phyloP scores from a whole-genome alignment of 1,140 invertebrate species.

The Gonatopus flavifemur region DNA sequence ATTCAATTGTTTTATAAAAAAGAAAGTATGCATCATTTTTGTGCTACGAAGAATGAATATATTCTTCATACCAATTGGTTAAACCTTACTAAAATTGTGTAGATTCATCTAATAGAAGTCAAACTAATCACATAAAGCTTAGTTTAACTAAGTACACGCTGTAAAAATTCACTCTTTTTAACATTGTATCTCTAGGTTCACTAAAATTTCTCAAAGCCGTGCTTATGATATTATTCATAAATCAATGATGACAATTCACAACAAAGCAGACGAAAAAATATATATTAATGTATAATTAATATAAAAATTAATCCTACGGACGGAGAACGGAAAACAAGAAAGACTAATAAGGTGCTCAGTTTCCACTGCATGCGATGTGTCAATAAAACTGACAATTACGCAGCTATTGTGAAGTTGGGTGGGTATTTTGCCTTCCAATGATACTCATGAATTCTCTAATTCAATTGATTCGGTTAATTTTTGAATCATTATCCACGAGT shows the following conservation, averaged over 20 bases:
- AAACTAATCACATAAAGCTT: too few relatives aligned
- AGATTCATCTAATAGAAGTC: too few relatives aligned
- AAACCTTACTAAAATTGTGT: too few relatives aligned
- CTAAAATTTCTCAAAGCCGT: too few relatives aligned
- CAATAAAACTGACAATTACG: conserved; percentile 2
- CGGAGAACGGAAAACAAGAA: conserved; percentile 53
- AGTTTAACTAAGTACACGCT: too few relatives aligned
- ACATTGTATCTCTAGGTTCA: too few relatives aligned
- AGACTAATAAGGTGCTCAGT: conserved; percentile 31
- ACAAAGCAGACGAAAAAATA: conserved; percentile 32
- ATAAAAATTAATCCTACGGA: conserved; percentile 56
- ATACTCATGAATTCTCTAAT: conserved; percentile 7
- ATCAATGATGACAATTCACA: conserved; percentile 19
- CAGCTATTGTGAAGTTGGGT: conserved; percentile 1
- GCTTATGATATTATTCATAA: too few relatives aligned
- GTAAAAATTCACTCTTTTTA: too few relatives aligned
- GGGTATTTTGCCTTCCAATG: not conserved
- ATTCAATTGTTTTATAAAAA: too few relatives aligned
- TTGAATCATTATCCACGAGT: not conserved
- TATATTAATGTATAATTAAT: conserved; percentile 39
- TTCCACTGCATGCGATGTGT: conserved; percentile 9
- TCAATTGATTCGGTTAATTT: not conserved
- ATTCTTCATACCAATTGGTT: too few relatives aligned
- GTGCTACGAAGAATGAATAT: too few relatives aligned
- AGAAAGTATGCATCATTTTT: too few relatives aligned